phyloP scores from a whole-genome alignment of 2,113 vertebrate genomes.

The Lanius ludovicianus region DNA sequence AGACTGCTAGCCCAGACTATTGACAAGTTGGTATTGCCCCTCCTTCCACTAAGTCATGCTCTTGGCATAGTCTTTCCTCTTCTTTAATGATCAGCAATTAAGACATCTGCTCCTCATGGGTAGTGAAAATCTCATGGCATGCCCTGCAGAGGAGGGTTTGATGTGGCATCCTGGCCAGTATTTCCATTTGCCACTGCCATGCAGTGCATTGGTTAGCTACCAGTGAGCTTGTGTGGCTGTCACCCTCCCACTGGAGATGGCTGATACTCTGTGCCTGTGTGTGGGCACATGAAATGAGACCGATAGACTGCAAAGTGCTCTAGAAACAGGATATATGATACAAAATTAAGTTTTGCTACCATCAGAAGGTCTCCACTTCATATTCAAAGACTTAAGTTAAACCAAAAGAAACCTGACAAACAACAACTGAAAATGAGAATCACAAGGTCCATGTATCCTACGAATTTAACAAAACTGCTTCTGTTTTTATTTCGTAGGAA shows the following conservation, averaged over 20 bases:
- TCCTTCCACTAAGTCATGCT: not conserved
- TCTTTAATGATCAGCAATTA: not conserved
- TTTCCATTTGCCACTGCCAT: not conserved
- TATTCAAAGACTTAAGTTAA: not conserved
- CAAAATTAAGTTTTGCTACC: not conserved
- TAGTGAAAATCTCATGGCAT: not conserved
- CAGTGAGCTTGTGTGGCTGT: not conserved
- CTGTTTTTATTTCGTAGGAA: not conserved
- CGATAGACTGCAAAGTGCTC: not conserved
- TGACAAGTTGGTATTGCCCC: not conserved
- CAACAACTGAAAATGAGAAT: not conserved
- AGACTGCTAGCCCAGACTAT: not conserved
- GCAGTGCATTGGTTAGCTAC: not conserved
- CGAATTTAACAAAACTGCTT: not conserved
- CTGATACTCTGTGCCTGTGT: not conserved
- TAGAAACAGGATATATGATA: not conserved
- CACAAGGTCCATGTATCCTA: not conserved
- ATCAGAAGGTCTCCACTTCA: not conserved
- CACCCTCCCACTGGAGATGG: slow-evolving; percentile 1
- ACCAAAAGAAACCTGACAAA: not conserved
- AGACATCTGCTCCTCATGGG: not conserved
- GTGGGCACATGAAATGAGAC: not conserved
- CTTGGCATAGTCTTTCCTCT: not conserved
- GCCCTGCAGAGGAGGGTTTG: not conserved
- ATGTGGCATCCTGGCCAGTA: not conserved